phyloP scores from a whole-genome alignment of 2,888 invertebrate species.

The Hyposoter didymator region DNA sequence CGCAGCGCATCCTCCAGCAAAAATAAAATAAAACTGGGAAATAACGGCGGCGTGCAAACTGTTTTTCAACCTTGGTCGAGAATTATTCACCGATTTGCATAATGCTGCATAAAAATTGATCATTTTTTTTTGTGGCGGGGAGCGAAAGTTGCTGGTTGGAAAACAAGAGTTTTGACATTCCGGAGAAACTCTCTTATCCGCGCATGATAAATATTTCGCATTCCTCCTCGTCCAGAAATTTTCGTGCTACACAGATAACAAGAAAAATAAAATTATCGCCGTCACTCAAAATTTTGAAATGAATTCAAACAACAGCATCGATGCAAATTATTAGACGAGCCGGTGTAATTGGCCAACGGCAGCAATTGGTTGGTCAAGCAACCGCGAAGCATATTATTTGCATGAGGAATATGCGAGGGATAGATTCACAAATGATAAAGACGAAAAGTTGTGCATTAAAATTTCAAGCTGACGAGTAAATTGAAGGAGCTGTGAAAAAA shows the following conservation, averaged over 20 bases:
- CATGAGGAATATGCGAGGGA: not conserved
- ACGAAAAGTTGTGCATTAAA: not conserved
- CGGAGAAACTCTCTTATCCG: not conserved
- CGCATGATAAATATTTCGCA: not conserved
- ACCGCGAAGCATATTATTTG: too few species aligned
- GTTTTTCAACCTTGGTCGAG: conserved; percentile 68
- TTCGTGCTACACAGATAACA: too few species aligned
- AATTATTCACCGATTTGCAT: conserved; percentile 70
- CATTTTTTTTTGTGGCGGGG: conserved; percentile 42
- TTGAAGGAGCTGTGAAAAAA: not conserved
- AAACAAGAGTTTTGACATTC: conserved; percentile 51
- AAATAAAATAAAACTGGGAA: not conserved
- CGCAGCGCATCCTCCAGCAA: not conserved
- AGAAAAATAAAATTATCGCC: not conserved
- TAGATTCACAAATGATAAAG: not conserved
- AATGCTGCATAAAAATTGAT: conserved; percentile 71
- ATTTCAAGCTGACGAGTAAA: conserved; percentile 5
- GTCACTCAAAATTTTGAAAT: not conserved
- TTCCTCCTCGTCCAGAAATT: not conserved
- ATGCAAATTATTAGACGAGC: not conserved
- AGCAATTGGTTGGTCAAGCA: not conserved
- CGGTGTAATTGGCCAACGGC: not conserved
- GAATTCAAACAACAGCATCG: not conserved
- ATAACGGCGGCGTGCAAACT: conserved; percentile 35
- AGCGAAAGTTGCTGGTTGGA: conserved; percentile 34